These are phyloP conservation scores for Agrochola litura DNA, from an alignment of 2,888 invertebrate species.

Conservation along the genomic window DNA sequence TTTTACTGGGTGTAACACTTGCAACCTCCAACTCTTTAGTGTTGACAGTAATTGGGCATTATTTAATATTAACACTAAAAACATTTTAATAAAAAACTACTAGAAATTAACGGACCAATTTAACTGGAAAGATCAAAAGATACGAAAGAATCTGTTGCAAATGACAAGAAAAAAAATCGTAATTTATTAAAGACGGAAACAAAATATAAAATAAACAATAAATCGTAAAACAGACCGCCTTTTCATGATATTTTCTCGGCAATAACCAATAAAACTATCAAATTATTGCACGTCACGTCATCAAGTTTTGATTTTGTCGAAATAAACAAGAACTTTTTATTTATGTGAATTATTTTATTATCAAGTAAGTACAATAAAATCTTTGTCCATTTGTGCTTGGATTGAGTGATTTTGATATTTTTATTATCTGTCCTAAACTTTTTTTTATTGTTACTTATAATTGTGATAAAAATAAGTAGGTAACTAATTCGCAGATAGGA, in stretches of 20 bases:
- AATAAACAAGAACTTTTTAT: slow-evolving; percentile 82
- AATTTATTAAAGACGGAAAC: slow-evolving; percentile 84
- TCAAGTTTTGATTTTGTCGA: slow-evolving; percentile 78
- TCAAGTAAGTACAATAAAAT: slow-evolving; percentile 84
- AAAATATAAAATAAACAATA: slow-evolving; percentile 85
- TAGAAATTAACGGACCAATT: slow-evolving; percentile 67
- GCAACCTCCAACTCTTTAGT: slow-evolving; percentile 61
- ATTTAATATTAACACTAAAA: slow-evolving; percentile 68
- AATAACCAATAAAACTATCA: slow-evolving; percentile 88
- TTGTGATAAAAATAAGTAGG: rapidly evolving
- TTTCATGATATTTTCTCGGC: slow-evolving; percentile 81
- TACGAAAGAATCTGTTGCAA: slow-evolving; percentile 60
- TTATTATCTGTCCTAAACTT: neutral
- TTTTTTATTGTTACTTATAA: neutral
- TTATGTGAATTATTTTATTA: slow-evolving; percentile 84
- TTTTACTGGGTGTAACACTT: slow-evolving; percentile 46
- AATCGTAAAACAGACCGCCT: slow-evolving; percentile 80
- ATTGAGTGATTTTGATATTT: slow-evolving; percentile 76
- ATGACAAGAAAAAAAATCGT: slow-evolving; percentile 64
- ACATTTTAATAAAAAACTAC: slow-evolving; percentile 67
- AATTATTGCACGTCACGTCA: slow-evolving; percentile 83
- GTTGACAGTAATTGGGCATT: slow-evolving; percentile 70
- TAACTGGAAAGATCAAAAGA: slow-evolving; percentile 70
- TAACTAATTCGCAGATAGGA: neutral
- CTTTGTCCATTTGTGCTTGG: slow-evolving; percentile 75